A percentile compares a stretch with the other conserved stretches of the same genome.
These are phyloP conservation scores for Adineta ricciae DNA, from an alignment of 2,888 invertebrate genomes.

Conservation along the genomic window DNA sequence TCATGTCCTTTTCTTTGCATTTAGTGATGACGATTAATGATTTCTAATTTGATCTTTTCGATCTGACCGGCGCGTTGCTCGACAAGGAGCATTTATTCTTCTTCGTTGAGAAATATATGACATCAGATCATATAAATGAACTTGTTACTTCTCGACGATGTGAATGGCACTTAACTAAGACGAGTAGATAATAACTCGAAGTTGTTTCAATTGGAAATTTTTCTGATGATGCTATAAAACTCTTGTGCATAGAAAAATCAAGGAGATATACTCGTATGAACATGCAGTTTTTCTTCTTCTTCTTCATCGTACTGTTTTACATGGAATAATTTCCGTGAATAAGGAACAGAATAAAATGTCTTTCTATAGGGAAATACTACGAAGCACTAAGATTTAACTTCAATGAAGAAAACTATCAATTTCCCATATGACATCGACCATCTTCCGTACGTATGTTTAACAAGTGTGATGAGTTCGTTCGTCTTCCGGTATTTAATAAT, in stretches of 20 bases:
- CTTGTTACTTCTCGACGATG: not conserved
- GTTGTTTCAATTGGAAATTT: no score
- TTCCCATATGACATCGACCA: not conserved
- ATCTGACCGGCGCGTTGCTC: not conserved
- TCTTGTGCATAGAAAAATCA: not conserved
- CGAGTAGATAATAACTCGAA: no score
- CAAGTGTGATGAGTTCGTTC: not conserved
- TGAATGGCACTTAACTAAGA: not conserved
- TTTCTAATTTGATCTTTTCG: conserved; percentile 2
- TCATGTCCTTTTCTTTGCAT: not conserved
- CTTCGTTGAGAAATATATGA: not conserved
- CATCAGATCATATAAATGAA: not conserved
- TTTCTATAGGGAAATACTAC: not conserved
- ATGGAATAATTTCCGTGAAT: not conserved
- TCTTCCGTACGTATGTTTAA: no score
- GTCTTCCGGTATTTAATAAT: not conserved
- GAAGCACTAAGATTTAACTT: not conserved
- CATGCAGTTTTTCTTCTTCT: not conserved
- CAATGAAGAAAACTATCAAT: not conserved
- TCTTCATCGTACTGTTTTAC: not conserved
- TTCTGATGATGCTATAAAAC: no score
- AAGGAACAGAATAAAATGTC: not conserved
- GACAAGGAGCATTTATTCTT: not conserved
- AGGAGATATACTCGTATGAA: not conserved
- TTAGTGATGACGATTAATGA: not conserved